Conservation (phyloP, 2,888 invertebrate genomes). For the Nemurella pictetii region DNA sequence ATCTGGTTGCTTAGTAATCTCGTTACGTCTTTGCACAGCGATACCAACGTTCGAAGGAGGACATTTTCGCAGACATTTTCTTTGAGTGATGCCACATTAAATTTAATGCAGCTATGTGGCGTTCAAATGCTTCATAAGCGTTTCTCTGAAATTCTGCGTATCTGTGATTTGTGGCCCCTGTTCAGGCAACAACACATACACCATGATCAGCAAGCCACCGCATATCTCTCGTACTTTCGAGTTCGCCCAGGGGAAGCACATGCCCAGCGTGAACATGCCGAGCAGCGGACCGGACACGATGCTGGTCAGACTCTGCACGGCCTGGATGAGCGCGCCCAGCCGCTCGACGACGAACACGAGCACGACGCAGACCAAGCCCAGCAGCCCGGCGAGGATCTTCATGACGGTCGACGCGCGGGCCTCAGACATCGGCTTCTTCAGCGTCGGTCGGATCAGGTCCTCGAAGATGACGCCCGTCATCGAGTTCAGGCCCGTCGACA, state of each 20-base stretch:
- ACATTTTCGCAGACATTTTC: too few species aligned
- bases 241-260: slow-evolving; percentile 71
- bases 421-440: slow-evolving; percentile 65
- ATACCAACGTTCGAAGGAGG: too few species aligned
- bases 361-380: slow-evolving; percentile 66
- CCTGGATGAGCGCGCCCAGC: slow-evolving; percentile 68
- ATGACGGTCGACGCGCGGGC: slow-evolving; percentile 67
- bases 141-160: too few species aligned
- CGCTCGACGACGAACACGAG: slow-evolving; percentile 73
- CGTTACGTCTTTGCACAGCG: too few species aligned
- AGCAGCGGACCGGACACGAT: slow-evolving; percentile 73
- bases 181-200: neutral
- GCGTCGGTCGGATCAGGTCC: slow-evolving; percentile 73
- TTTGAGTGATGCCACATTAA: too few species aligned
- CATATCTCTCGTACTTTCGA: slow-evolving; percentile 59
- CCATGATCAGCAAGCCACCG: neutral
- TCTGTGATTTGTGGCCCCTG: too few species aligned
- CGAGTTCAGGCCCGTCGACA: slow-evolving; percentile 80
- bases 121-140: too few species aligned
- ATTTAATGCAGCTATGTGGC: too few species aligned
- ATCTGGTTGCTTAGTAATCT: too few species aligned
- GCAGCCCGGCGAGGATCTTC: slow-evolving; percentile 69
- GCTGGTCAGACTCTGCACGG: slow-evolving; percentile 61
- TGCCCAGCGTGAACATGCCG: slow-evolving; percentile 71
- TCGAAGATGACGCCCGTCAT: slow-evolving; percentile 80